These are phyloP conservation scores for Coranthus polyacanthus DNA, from an alignment of 2,797 vertebrate genomes.

Conservation along the genomic window DNA sequence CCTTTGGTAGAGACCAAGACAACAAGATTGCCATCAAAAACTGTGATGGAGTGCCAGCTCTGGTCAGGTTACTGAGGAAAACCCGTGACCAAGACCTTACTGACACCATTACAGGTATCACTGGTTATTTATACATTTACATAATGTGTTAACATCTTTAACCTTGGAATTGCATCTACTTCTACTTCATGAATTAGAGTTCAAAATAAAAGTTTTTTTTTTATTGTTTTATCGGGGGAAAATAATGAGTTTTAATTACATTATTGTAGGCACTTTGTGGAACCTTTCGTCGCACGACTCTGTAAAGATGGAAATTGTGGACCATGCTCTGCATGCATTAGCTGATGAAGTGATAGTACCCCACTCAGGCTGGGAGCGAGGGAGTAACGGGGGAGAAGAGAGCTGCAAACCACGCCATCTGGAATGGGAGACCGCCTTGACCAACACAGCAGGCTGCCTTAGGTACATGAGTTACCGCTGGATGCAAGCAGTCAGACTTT, in stretches of 20 bases:
- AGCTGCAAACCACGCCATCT: constrained; percentile 95
- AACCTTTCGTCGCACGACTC: constrained; percentile 98
- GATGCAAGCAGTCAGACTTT: constrained; percentile 30
- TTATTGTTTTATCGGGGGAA: background rate
- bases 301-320: constrained; percentile 99
- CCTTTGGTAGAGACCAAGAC: constrained; percentile 93
- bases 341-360: constrained; percentile 95
- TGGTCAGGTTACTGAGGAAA: constrained; percentile 93
- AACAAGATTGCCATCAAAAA: constrained; percentile 99
- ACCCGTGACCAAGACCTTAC: constrained; percentile 94
- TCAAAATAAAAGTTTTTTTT: background rate
- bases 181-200: too few relatives aligned
- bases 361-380: constrained; percentile 94
- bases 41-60: constrained; percentile 93
- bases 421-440: constrained; percentile 96
- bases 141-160: too few relatives aligned
- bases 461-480: constrained; percentile 81
- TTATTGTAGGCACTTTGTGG: constrained; percentile 92
- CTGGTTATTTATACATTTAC: background rate
- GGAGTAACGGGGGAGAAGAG: constrained; percentile 85
- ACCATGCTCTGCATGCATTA: constrained; percentile 94
- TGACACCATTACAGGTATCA: constrained; percentile 93
- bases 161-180: too few relatives aligned
- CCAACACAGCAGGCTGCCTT: constrained; percentile 98
- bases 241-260: background rate